Percentiles rank a stretch among this genome's conserved stretches.
Evolutionary conservation across 2,888 invertebrate genomes (phyloP).

Genomic region (Clunio marinus): DNA sequence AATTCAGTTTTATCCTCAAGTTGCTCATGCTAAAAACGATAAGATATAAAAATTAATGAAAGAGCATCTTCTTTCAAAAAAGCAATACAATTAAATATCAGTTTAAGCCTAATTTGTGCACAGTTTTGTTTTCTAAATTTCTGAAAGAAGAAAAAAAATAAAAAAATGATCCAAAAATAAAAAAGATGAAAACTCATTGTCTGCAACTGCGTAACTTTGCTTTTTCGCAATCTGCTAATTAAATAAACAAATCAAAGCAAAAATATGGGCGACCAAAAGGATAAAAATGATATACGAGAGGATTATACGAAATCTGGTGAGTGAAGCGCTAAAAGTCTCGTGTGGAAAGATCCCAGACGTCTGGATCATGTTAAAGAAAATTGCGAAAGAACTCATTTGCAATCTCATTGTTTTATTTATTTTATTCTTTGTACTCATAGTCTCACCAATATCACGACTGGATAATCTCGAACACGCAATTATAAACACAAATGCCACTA

Average conservation of each 20-base stretch:
- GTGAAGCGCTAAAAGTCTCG: background rate
- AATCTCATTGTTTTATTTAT: background rate
- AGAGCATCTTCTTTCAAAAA: background rate
- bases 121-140: background rate
- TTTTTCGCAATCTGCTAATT: background rate
- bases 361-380: background rate
- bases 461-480: conserved; percentile 25
- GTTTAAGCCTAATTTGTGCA: background rate
- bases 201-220: conserved; percentile 8
- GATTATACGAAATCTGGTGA: conserved; percentile 14
- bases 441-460: conserved; percentile 5
- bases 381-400: background rate
- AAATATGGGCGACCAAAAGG: conserved; percentile 34
- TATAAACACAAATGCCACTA: background rate
- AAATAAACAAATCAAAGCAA: background rate
- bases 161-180: conserved; percentile 5
- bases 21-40: background rate
- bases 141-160: background rate
- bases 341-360: background rate
- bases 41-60: background rate
- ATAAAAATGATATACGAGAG: background rate
- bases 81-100: conserved; percentile 1
- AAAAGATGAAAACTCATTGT: conserved; percentile 7
- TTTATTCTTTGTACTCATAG: conserved; percentile 7
- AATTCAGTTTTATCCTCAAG: background rate